Conservation (phyloP, 2,888 invertebrate genomes). For the Eupithecia subfuscata region DNA sequence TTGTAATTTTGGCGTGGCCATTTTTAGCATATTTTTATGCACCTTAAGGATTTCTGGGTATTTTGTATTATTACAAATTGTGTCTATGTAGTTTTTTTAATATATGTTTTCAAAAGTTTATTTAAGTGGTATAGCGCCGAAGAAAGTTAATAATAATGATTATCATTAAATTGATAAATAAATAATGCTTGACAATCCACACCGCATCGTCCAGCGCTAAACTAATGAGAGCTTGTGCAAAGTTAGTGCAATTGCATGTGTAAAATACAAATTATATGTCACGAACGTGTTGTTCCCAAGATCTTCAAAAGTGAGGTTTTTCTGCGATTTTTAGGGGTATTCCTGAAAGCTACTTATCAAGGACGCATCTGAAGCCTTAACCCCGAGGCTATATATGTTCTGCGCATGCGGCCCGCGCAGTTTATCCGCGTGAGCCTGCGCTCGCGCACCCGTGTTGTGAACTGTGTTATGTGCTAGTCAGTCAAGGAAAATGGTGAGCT, state of each 20-base stretch:
- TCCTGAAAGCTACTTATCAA: background rate
- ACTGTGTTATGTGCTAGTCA: constrained; percentile 58
- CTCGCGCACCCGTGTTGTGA: constrained; percentile 55
- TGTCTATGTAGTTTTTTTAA: background rate
- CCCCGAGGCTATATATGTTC: constrained; percentile 61
- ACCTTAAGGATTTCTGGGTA: no score
- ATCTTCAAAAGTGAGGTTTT: background rate
- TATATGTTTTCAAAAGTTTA: background rate
- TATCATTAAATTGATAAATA: no score
- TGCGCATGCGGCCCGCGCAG: constrained; percentile 46
- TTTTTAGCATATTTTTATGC: background rate
- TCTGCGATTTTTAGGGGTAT: background rate
- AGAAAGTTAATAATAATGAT: background rate
- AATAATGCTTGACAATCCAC: no score
- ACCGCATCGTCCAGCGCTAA: no score
- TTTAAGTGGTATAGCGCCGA: background rate
- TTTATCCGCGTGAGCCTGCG: constrained; percentile 58
- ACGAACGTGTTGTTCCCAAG: no score
- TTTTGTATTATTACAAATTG: background rate
- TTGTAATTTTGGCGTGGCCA: background rate
- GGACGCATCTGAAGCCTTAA: constrained; percentile 22
- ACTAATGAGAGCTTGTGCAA: no score
- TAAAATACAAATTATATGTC: background rate
- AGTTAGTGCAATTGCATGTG: background rate
- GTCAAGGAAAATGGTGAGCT: constrained; percentile 60